These are phyloP conservation scores for Gortyna flavago DNA, from an alignment of 2,888 invertebrate species.

Conservation along the genomic window DNA sequence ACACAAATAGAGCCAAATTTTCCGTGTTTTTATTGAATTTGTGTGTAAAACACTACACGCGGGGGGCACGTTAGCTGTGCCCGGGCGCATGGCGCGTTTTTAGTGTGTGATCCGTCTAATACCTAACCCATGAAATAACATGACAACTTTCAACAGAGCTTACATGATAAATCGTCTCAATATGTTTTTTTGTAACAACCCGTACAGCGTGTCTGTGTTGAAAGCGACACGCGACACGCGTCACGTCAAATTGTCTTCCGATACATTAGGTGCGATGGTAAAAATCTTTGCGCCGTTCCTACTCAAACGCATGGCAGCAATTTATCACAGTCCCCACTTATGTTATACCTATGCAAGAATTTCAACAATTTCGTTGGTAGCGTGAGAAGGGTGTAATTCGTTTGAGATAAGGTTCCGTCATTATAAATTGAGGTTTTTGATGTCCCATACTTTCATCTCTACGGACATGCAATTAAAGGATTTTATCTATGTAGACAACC, in stretches of 20 bases:
- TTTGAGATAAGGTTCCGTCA: slow-evolving; percentile 19
- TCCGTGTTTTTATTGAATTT: not conserved
- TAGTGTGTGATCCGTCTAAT: not conserved
- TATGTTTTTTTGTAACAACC: not conserved
- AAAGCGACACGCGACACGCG: slow-evolving; percentile 7
- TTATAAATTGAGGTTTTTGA: not conserved
- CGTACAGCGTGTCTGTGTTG: not conserved
- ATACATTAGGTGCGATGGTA: slow-evolving; percentile 34
- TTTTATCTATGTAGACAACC: no score
- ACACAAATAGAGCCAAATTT: not conserved
- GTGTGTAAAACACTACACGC: not conserved
- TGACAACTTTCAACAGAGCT: slow-evolving; percentile 19
- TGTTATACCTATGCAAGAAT: slow-evolving; percentile 32
- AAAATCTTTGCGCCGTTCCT: slow-evolving; percentile 9
- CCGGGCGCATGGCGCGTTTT: not conserved
- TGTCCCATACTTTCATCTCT: not conserved
- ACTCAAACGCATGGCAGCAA: slow-evolving; percentile 35
- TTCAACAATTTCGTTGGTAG: slow-evolving; percentile 14
- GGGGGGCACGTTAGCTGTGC: not conserved
- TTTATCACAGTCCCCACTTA: slow-evolving; percentile 32
- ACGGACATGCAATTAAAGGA: not conserved
- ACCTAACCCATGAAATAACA: slow-evolving; percentile 23
- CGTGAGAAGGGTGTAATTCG: slow-evolving; percentile 8
- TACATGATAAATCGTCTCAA: slow-evolving; percentile 20
- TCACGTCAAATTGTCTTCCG: slow-evolving; percentile 33